A percentile compares a stretch with the other conserved stretches of the same genome.
These are phyloP conservation scores for Cataglyphis albicans DNA, from an alignment of 2,888 invertebrate species.

Conservation along the genomic window DNA sequence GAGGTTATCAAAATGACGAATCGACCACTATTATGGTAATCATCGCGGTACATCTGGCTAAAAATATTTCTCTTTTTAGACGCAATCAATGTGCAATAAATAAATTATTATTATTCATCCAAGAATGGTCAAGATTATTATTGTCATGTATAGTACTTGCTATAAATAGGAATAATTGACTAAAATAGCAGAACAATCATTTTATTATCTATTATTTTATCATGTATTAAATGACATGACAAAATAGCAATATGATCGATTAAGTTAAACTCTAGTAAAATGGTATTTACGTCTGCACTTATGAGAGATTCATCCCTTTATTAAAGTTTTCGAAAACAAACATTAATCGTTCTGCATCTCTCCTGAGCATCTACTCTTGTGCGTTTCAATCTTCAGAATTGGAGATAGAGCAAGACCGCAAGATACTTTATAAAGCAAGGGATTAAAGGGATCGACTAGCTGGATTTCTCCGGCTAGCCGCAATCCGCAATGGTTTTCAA, in stretches of 20 bases:
- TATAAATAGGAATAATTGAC: not conserved
- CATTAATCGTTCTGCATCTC: not conserved
- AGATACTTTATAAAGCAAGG: not conserved
- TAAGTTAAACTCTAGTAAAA: not conserved
- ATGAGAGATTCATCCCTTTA: not conserved
- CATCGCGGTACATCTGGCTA: not conserved
- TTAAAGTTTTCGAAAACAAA: constrained; percentile 1
- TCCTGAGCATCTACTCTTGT: not conserved
- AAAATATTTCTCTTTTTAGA: not conserved
- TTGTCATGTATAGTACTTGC: not conserved
- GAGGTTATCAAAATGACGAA: constrained; percentile 25
- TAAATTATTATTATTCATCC: not conserved
- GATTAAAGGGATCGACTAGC: not conserved
- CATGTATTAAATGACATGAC: not conserved
- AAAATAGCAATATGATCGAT: not conserved
- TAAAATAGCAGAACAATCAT: constrained; percentile 1
- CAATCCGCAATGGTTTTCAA: constrained; percentile 2
- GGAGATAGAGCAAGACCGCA: not conserved
- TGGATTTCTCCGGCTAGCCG: not conserved
- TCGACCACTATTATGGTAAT: not conserved
- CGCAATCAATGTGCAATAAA: not conserved
- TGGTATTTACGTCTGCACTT: not conserved
- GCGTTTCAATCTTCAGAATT: not conserved
- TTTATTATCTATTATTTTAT: constrained; percentile 1
- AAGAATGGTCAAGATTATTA: not conserved